These are phyloP conservation scores for Zapornia atra DNA, from an alignment of 2,113 vertebrate genomes.

Conservation along the genomic window DNA sequence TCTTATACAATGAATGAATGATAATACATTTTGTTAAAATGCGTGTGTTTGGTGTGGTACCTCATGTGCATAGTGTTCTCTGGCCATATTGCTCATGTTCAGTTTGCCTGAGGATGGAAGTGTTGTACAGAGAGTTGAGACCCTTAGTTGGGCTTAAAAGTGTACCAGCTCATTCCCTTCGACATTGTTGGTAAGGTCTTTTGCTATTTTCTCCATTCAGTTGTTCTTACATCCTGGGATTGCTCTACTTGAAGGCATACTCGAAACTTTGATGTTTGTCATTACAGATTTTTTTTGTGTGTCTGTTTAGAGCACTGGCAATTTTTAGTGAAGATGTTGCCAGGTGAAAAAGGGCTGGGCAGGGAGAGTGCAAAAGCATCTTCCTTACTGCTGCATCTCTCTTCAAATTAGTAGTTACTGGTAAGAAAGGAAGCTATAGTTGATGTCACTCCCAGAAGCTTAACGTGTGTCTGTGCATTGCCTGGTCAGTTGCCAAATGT, in stretches of 20 bases:
- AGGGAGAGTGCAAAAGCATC: background rate
- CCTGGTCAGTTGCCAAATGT: background rate
- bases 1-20: rapidly evolving
- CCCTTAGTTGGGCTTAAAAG: background rate
- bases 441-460: background rate
- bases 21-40: background rate
- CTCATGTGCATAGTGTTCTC: background rate
- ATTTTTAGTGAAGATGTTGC: background rate
- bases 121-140: rapidly evolving
- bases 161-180: background rate
- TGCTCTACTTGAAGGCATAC: background rate
- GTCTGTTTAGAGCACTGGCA: background rate
- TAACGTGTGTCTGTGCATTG: background rate
- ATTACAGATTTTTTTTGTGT: background rate
- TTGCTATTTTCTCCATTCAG: background rate
- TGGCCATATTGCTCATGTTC: background rate
- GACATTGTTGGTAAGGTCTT: background rate
- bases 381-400: background rate
- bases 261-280: background rate
- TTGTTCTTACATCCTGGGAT: background rate
- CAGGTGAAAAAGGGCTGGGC: background rate
- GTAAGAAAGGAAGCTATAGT: background rate
- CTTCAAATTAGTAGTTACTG: background rate
- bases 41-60: background rate
- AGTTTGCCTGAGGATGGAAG: background rate